A percentile compares a stretch with the other conserved stretches of the same genome.
Evolutionary conservation across 2,797 vertebrate species (phyloP).

Genomic region (Gymnocypris eckloni): DNA sequence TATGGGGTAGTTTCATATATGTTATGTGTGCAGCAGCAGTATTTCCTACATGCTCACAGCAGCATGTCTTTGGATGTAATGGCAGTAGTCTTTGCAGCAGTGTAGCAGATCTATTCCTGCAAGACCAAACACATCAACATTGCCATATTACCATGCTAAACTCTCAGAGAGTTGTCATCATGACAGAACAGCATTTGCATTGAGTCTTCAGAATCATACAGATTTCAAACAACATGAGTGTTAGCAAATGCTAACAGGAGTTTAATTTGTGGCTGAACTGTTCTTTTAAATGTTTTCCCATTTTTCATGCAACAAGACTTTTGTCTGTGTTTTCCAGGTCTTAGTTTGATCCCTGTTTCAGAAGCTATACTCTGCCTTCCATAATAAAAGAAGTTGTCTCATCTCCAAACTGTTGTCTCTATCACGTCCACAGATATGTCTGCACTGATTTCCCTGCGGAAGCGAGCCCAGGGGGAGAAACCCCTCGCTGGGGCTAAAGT

Average conservation of each 20-base stretch:
- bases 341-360: not conserved
- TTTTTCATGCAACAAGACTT: not conserved
- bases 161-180: no score
- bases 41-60: no score
- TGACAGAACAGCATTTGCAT: no score
- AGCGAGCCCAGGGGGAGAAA: conserved; percentile 98
- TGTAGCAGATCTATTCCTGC: no score
- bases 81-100: no score
- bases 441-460: conserved; percentile 96
- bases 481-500: conserved; percentile 97
- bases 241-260: conserved; percentile 4
- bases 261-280: not conserved
- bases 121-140: no score
- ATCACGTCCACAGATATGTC: conserved; percentile 89
- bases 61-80: no score
- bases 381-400: not conserved
- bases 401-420: not conserved
- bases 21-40: no score
- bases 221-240: not conserved
- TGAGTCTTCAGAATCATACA: no score
- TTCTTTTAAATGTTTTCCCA: not conserved
- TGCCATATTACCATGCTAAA: no score
- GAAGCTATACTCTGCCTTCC: conserved; percentile 59
- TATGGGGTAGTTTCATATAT: no score
- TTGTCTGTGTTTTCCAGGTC: not conserved